These are phyloP conservation scores for Ctenoplectra terminalis DNA, from an alignment of 1,140 invertebrate genomes.

Conservation along the genomic window DNA sequence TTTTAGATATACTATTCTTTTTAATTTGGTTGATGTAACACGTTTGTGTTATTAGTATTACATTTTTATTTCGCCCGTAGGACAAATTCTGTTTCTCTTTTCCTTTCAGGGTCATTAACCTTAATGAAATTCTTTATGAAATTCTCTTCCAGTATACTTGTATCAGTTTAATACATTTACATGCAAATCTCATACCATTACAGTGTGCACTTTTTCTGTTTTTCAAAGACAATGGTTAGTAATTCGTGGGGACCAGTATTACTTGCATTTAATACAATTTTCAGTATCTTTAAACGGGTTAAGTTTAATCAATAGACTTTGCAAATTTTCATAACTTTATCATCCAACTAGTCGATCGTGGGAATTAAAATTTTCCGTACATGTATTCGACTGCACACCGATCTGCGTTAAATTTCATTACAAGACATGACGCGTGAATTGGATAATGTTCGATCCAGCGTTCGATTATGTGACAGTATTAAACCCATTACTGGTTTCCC, in stretches of 20 bases:
- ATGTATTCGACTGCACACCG: background rate
- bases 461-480: constrained; percentile 25
- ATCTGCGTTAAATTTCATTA: constrained; percentile 4
- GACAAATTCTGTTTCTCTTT: background rate
- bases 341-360: no score
- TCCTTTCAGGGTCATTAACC: background rate
- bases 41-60: no score
- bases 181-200: background rate
- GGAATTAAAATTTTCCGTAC: background rate
- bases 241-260: no score
- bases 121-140: background rate
- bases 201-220: no score
- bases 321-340: background rate
- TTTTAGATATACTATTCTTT: no score
- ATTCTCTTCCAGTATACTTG: no score
- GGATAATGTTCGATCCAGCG: constrained; percentile 26
- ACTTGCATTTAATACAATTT: no score
- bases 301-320: no score
- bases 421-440: constrained; percentile 2
- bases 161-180: background rate
- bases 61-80: background rate
- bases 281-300: background rate
- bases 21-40: background rate
- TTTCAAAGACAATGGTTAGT: no score
- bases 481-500: constrained; percentile 28